Base-by-base conservation (phyloP, 2,888 invertebrate species). In the Lithophane ornitopus region DNA sequence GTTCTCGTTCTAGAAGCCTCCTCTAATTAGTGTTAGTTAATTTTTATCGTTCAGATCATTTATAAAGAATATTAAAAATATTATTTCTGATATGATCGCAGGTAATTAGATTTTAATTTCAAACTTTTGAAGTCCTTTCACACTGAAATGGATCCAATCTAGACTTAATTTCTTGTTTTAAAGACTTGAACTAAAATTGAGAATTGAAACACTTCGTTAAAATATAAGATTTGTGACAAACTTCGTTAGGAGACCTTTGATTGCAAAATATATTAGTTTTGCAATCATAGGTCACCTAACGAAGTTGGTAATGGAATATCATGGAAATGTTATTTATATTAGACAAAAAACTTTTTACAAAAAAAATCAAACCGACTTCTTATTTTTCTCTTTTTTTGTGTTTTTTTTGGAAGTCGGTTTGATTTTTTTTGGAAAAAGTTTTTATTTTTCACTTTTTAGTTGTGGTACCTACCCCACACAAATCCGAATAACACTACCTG, bases 131-230 rank as follows among this genome's bases (percentile, higher is more conserved):
- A 70, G 46, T 62, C 12, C 12, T 8, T 67, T 3, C 28, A 65
- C 54, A 26, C 70, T 44, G n/a, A 52, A 81, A 63, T 66, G 59
- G 28, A 79, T 70, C 67, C 59, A 74, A 82, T 71, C 39, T 63
- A 49, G 26, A 59, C 54, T 74, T 34, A 59, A 65, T 68, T 49
- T 49, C 19, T 67, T 11, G 69, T 70, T 68, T 46, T 14, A 67
- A 39, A 58, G 22, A 70, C n/a, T 71, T 58, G 1, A 62, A 70
- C 28, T 69, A 16, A 39, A 56, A 70, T 52, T 66, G 39, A 14
- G 26, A 54, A 70, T 62, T 54, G 16, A n/a, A 58, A 58, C 28
- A 52, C 28, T 66, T 46, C 11, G 54, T 69, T 69, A 54, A 78
- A 49, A 34, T 66, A 22, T 71, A 4, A 69, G 54, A 77, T 77